These are phyloP conservation scores for Dendrocincla fuliginosa DNA, from an alignment of 2,797 vertebrate genomes.

Conservation along the genomic window DNA sequence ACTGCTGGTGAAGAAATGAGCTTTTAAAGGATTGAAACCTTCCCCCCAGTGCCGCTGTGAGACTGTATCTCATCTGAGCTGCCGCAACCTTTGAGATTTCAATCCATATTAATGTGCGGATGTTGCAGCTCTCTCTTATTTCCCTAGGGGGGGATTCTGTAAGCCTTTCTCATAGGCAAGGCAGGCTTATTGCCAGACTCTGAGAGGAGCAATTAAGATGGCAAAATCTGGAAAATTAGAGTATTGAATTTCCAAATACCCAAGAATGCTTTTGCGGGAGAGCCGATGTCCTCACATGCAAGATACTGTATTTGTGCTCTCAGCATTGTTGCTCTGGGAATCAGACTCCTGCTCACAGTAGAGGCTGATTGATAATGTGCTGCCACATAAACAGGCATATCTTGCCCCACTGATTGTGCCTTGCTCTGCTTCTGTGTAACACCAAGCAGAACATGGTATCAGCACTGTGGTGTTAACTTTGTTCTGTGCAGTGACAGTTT, in stretches of 20 bases:
- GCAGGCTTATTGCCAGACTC: slow-evolving; percentile 14
- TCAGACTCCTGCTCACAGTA: background rate
- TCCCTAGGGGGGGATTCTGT: background rate
- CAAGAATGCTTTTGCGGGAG: background rate
- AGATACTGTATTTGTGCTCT: background rate
- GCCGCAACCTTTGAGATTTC: background rate
- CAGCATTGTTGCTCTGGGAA: background rate
- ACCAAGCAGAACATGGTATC: background rate
- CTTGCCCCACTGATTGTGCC: background rate
- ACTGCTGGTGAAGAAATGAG: background rate
- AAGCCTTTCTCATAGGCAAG: background rate
- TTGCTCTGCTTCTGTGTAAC: background rate
- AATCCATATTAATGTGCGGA: background rate
- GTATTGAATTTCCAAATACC: background rate
- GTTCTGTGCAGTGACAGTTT: background rate
- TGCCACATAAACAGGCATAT: background rate
- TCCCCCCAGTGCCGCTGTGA: background rate
- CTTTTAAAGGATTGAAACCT: background rate
- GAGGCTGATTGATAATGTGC: background rate
- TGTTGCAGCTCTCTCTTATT: slow-evolving; percentile 53
- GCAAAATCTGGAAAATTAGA: slow-evolving; percentile 31
- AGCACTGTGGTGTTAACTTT: background rate
- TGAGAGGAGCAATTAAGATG: slow-evolving; percentile 10
- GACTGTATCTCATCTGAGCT: background rate
- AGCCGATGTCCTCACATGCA: rapidly evolving